Base-by-base conservation (phyloP, 2,797 vertebrate genomes). In the Poliocrania exsul region DNA sequence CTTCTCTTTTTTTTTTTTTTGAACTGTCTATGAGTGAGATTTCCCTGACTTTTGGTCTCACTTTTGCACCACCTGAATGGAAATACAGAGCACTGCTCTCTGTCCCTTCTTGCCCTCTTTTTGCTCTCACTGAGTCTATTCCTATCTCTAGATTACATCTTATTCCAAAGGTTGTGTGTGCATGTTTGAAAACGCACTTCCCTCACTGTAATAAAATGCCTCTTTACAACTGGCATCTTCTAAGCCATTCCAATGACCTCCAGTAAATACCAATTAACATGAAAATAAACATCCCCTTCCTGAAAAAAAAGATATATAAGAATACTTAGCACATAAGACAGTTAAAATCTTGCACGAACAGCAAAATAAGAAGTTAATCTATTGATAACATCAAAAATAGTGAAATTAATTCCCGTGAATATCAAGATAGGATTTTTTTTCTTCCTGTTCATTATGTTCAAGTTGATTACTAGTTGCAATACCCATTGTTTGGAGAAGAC, bases 31-130 rank as follows among this genome's bases (percentile, higher is more conserved):
- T 9, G 24, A 38, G 42, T 13, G 24, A 80, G 13, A 46, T 19
- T 50, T 82, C 42, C 46, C 58, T n/a, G 16, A 67, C 21, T 66
- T 88, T 15, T 37, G 6, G 31, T 51, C 26, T 58, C 58, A 42
- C 7, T 40, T 72, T 15, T 80, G 67, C 21, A 16, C 11, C 8
- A 10, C 11, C n/a, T 78, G 51, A 86, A 54, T 0, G 0, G 28
- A 40, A 72, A 40, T 9, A 37, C 26, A 47, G 40, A 93, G 18
- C 35, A 46, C 26, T 3, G 7, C 12, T n/a, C 7, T 72, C 23
- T 40, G 10, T 66, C 26, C 20, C 7, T 57, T 49, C 47, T 23
- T 53, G 25, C 0, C 3, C 24, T 23, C 10, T 67, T 42, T 71
- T 40, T 69, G 20, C 13, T 88, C 19, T 61, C 53, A 6, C 4